These are phyloP conservation scores for Podargus strigoides DNA, from an alignment of 2,797 vertebrate genomes.

Conservation along the genomic window DNA sequence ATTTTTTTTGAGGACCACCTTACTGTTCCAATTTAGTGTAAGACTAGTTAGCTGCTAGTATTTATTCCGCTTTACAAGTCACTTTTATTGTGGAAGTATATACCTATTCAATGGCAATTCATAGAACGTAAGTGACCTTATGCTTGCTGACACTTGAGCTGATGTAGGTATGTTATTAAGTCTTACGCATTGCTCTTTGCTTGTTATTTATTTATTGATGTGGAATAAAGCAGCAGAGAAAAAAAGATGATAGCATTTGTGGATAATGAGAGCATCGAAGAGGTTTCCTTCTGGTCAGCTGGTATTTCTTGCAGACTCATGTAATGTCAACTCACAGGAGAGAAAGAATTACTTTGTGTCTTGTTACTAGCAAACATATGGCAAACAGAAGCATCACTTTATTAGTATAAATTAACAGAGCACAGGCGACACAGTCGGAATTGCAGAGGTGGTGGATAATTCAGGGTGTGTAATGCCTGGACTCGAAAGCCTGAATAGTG, in stretches of 20 bases:
- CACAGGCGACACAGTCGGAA: neutral
- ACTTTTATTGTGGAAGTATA: neutral
- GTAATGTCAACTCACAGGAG: neutral
- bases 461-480: neutral
- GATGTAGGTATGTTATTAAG: neutral
- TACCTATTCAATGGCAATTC: neutral
- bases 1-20: neutral
- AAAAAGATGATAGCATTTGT: neutral
- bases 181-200: neutral
- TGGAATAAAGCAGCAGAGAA: neutral
- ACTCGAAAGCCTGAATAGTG: neutral
- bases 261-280: neutral
- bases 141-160: neutral
- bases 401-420: neutral
- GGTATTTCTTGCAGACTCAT: neutral
- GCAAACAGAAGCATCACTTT: neutral
- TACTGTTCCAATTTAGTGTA: neutral
- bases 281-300: neutral
- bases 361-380: neutral
- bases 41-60: neutral
- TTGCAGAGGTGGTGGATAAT: neutral
- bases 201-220: conserved; percentile 1
- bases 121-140: neutral
- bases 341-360: neutral
- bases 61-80: neutral